Evolutionary conservation across 2,797 vertebrate genomes (phyloP), one percentile per base, ranked within the genome.

Genomic region (Dermochelys coriacea): DNA sequence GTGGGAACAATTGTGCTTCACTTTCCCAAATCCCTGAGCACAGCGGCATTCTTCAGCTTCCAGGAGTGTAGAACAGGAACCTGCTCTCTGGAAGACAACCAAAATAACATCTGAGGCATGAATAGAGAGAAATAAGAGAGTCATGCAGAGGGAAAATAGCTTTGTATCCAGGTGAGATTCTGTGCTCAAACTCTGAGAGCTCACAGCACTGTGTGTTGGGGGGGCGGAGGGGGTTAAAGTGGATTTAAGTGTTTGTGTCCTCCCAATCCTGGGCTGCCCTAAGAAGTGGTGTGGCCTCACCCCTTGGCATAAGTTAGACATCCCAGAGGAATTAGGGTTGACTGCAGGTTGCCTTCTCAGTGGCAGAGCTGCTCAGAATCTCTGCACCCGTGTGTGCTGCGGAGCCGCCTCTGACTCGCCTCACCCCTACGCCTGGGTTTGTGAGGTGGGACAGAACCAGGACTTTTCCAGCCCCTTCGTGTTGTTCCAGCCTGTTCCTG

Each of bases 1-100:
- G 71, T 79, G 95, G 96, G 94, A 95, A 91, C 71, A 91, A 68
- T 86, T 94, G 90, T 75, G 85, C 94, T 87, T 94, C 95, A 81
- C 71, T 93, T 82, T 83, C 77, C 10, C 47, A 51, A 91, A 92
- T 75, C 82, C 91, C 91, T 79, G 80, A 74, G 54, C 55, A 78
- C 47, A 54, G 61, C 47, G 54, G 78, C 86, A 80, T 89, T 25
- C 68, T 90, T 79, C 94, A 75, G 91, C 82, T 94, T 96, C 81
- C 85, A 82, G 52, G 84, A 78, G 82, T 88, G 82, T 86, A 64
- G 87, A 95, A 85, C 84, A 47, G 77, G 87, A 25, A 27, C 68
- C 12, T 31, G 10, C 45, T 89, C 31, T 37, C 85, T 25, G 47
- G 55, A 81, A 92, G 93, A 85, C 68, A 87, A 89, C 86, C 75